Base-by-base conservation (phyloP, 2,797 vertebrate genomes). In the Discoglossus pictus region DNA sequence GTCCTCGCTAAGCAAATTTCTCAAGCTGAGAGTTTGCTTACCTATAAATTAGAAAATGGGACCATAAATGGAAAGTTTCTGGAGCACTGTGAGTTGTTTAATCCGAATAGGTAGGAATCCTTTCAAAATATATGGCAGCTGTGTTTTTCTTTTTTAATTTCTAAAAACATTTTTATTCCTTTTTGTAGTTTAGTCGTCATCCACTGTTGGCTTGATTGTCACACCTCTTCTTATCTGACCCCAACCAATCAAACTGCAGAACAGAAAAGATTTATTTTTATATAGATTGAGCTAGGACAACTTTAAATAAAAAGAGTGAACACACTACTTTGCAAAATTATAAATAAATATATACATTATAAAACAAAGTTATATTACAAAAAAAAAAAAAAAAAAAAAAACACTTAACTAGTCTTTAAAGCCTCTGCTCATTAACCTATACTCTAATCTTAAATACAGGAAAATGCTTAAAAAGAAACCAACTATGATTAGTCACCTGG, bases 151-250 rank as follows among this genome's bases (percentile, higher is more conserved):
- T 61, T 81, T 82, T 76, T 85, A 52, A 53, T 52, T 20, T 46
- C 43, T 54, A 62, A 62, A 69, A 69, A 62, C 42, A 31, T 31
- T 55, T 38, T 46, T 55, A 73, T 63, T 76, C 65, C 52, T 75
- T 48, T 55, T 58, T 78, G 46, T 56, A 80, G 66, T 79, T 97
- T 89, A 99, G 84, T 99, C 97, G 16, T 99, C 97, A 53, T 99
- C 97, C 74, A 99, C 90, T 1, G 97, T 98, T 62, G 97, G 97
- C 72, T 96, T 98, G 88, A 99, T 98, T 85, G 97, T 98, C 78
- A 98, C 95, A 72, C 97, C 97, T 91, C 97, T 95, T 87, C 97
- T 93, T 89, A 99, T 99, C 79, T 99, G 97, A 53, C 96, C 97
- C 97, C 97, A 99, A 61, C 97, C 97, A 85, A 99, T 99, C 82